Evolutionary conservation across 2,113 vertebrate genomes (phyloP), one percentile per base, ranked within the genome.

Genomic region (Nymphicus hollandicus): DNA sequence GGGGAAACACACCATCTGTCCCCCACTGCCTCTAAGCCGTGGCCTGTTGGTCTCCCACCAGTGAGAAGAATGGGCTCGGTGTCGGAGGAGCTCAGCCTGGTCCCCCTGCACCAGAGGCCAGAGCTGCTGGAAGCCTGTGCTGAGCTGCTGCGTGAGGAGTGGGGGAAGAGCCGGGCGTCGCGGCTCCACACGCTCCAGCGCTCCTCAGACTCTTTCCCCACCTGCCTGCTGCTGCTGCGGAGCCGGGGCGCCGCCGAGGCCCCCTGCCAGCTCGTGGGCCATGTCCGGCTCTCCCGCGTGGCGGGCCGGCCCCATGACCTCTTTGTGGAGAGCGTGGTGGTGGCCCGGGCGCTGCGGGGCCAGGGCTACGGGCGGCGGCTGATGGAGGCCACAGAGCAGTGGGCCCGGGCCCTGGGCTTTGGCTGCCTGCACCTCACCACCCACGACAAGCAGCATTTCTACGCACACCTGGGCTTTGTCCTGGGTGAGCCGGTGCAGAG

Each of bases 371-470:
- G 99, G 7, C 98, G 99, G 43, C 96, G 63, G 46, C 97, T 99
- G 92, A 99, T 99, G 99, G 98, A 99, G 84, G 98, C 98, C 86
- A 97, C 98, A 0, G 99, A 99, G 96, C 90, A 8, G 24, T 99
- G 99, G 53, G 98, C 99, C 17, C 97, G 46, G 35, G 89, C 81
- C 37, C 96, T 95, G 52, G 98, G 99, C 33, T 99, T 98, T 82
- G 49, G 11, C 52, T 97, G 97, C 37, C 97, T 99, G 55, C 98
- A 97, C 88, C 98, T 99, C 77, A 99, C 98, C 84, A 99, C 99
- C 9, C 99, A 99, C 0, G 99, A 99, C 81, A 99, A 99, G 96
- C 98, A 99, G 96, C 94, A 98, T 72, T 99, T 99, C 96, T 99
- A 99, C 9, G 97, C 98, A 58, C 99, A 99, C 94, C 95, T 99